Conservation (phyloP, 2,797 vertebrate species). For the Tarsius wallacei region DNA sequence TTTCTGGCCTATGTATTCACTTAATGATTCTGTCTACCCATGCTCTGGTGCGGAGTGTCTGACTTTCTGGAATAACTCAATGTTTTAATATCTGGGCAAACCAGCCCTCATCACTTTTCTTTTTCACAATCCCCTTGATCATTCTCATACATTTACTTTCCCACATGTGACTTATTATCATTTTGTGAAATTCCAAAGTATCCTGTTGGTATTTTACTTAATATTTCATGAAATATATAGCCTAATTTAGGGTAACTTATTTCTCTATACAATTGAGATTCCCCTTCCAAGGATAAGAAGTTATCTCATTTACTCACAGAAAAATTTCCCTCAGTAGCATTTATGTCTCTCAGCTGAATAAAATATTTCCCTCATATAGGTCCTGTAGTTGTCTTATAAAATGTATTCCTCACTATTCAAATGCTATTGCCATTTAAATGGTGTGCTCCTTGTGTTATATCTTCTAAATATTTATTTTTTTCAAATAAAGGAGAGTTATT, state of each 20-base stretch:
- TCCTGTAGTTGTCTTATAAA: not conserved
- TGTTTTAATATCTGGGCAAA: not conserved
- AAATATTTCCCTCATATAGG: not conserved
- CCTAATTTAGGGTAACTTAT: constrained; percentile 29
- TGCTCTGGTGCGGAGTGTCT: accelerated
- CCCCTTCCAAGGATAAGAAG: not conserved
- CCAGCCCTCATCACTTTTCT: not conserved
- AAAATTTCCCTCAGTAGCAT: not conserved
- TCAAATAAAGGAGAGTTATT: not conserved
- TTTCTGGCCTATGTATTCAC: not conserved
- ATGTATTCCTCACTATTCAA: not conserved
- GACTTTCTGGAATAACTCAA: not conserved
- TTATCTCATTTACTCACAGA: not conserved
- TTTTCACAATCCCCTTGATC: not conserved
- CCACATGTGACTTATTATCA: not conserved
- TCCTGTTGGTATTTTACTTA: not conserved
- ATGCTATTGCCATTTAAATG: not conserved
- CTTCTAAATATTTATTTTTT: constrained; percentile 19
- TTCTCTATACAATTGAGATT: not conserved
- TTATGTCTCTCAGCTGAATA: not conserved
- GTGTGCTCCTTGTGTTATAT: not conserved
- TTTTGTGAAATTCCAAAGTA: constrained; percentile 7
- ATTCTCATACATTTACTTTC: not conserved
- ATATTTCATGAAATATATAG: not conserved
- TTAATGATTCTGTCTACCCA: accelerated